phyloP scores from a whole-genome alignment of 2,797 vertebrate species.

The Falco biarmicus region DNA sequence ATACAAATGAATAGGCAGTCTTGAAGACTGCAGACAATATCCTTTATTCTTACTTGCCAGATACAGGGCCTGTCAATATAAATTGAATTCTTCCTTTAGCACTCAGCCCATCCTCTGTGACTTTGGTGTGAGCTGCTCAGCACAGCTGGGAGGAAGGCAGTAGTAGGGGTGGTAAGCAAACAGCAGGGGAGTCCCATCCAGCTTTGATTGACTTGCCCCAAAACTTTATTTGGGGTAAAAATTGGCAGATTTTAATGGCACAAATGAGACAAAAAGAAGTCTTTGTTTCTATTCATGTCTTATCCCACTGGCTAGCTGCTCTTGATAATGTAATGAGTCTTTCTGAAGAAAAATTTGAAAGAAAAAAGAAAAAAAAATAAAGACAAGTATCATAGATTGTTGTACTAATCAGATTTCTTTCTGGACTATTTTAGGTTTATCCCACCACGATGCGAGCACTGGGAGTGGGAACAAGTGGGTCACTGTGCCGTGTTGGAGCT shows the following conservation, averaged over 20 bases:
- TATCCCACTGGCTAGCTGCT: background rate
- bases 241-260: background rate
- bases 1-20: background rate
- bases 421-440: conserved; percentile 84
- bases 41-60: background rate
- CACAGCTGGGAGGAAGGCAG: background rate
- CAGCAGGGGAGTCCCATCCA: background rate
- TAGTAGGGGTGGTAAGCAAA: background rate
- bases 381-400: background rate
- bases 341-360: background rate
- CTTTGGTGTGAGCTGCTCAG: background rate
- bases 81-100: background rate
- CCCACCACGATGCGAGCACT: conserved; percentile 88
- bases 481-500: conserved; percentile 91
- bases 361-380: background rate
- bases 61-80: background rate
- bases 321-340: background rate
- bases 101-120: background rate
- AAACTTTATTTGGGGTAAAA: background rate
- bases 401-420: background rate
- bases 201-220: background rate
- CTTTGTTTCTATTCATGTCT: background rate
- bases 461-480: conserved; percentile 93
- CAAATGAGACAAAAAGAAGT: background rate
- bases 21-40: background rate